phyloP scores from a whole-genome alignment of 2,113 vertebrate species.

The Alouatta palliata region DNA sequence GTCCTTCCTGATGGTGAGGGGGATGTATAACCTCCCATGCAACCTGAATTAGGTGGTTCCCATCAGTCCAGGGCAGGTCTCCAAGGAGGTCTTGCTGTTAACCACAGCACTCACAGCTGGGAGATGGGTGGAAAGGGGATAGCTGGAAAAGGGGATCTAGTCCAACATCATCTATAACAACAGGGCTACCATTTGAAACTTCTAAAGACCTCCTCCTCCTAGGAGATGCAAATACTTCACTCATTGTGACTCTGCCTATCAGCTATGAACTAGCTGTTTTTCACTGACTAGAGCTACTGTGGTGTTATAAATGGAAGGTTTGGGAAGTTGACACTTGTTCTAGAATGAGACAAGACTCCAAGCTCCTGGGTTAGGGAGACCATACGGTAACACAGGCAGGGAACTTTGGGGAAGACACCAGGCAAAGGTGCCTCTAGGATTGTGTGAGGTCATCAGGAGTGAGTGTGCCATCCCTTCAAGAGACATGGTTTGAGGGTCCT shows the following conservation, averaged over 20 bases:
- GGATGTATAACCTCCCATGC: background rate
- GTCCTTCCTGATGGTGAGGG: too few species aligned
- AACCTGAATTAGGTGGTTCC: background rate
- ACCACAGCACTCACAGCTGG: background rate
- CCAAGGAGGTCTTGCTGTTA: background rate
- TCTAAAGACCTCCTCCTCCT: background rate
- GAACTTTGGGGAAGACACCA: background rate
- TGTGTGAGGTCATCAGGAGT: background rate
- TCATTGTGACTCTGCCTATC: background rate
- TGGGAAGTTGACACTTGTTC: background rate
- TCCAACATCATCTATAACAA: background rate
- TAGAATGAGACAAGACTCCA: background rate
- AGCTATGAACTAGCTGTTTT: background rate
- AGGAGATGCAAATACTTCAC: background rate
- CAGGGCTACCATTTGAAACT: background rate
- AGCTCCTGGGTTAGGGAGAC: background rate
- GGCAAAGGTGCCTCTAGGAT: background rate
- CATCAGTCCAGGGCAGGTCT: background rate
- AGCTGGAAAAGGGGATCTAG: background rate
- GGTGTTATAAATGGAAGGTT: background rate
- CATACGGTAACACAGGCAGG: background rate
- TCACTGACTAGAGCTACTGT: slow-evolving; percentile 4
- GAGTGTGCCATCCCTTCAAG: background rate
- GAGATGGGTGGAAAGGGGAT: background rate
- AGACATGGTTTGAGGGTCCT: background rate